phyloP scores from a whole-genome alignment of 2,113 vertebrate genomes.

The Falcunculus frontatus region DNA sequence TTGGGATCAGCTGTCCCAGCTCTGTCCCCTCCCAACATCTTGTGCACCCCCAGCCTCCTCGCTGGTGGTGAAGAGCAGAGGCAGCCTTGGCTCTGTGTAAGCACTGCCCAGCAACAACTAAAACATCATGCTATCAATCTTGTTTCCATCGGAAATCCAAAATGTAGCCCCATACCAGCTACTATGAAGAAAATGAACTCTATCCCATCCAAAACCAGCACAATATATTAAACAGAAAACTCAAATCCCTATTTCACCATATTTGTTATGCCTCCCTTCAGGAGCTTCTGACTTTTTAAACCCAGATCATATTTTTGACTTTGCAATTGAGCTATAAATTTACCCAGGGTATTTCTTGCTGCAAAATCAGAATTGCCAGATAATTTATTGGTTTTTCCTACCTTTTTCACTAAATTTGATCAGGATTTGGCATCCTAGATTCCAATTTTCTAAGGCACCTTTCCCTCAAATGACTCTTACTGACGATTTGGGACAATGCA shows the following conservation, averaged over 20 bases:
- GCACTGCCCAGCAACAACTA: background rate
- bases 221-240: background rate
- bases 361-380: background rate
- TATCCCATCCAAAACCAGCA: background rate
- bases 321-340: background rate
- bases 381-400: background rate
- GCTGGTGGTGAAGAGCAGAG: background rate
- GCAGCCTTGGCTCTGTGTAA: background rate
- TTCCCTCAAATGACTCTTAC: background rate
- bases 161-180: background rate
- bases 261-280: background rate
- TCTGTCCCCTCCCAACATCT: background rate
- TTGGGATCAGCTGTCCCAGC: background rate
- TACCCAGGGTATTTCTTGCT: background rate
- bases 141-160: background rate
- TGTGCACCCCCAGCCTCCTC: rapidly evolving
- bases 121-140: background rate
- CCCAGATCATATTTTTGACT: background rate
- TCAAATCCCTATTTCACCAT: background rate
- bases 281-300: background rate
- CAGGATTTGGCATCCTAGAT: background rate
- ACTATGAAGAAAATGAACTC: background rate
- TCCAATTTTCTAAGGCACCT: background rate
- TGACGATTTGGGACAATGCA: background rate
- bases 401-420: background rate